A percentile compares a stretch with the other conserved stretches of the same genome.
Evolutionary conservation across 37 sponge, comb jelly and placozoan genomes (phyloP).

Genomic region (Hexactinellida sp.): DNA sequence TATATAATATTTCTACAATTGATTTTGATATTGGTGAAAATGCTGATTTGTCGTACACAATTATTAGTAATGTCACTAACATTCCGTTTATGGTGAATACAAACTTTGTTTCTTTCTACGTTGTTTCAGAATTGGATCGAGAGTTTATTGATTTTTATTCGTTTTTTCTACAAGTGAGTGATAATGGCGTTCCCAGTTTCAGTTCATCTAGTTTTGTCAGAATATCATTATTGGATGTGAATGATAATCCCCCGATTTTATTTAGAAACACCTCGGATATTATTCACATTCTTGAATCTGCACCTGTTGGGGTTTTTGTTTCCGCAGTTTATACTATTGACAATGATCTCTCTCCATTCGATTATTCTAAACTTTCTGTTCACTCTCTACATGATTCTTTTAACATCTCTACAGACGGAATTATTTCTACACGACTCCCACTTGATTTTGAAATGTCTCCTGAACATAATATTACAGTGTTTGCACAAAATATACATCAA

Average conservation of each 20-base stretch:
- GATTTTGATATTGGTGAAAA: not conserved
- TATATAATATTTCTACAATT: not conserved
- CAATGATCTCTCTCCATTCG: conserved; percentile 15
- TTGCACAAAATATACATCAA: conserved; percentile 23
- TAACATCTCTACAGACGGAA: conserved; percentile 11
- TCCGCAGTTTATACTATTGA: conserved; percentile 18
- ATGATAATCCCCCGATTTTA: conserved; percentile 21
- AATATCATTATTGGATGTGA: conserved; percentile 18
- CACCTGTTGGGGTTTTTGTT: not conserved
- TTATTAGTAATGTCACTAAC: not conserved
- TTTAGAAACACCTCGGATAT: not conserved
- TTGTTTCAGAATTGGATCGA: not conserved
- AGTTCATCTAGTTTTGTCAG: not conserved
- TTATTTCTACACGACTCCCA: conserved; percentile 17
- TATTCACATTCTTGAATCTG: conserved; percentile 16
- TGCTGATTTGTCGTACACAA: not conserved
- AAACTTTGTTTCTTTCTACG: not conserved
- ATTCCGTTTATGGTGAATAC: not conserved
- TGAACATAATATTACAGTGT: conserved; percentile 12
- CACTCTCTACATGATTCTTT: conserved; percentile 19
- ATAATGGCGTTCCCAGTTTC: not conserved
- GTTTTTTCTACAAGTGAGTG: not conserved
- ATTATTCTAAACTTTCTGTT: conserved; percentile 4
- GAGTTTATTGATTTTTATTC: not conserved
- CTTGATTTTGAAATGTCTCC: conserved; percentile 46